Percentiles rank a stretch among this genome's conserved stretches.
phyloP scores from a whole-genome alignment of 1,140 invertebrate genomes.

The Chelonus insularis region DNA sequence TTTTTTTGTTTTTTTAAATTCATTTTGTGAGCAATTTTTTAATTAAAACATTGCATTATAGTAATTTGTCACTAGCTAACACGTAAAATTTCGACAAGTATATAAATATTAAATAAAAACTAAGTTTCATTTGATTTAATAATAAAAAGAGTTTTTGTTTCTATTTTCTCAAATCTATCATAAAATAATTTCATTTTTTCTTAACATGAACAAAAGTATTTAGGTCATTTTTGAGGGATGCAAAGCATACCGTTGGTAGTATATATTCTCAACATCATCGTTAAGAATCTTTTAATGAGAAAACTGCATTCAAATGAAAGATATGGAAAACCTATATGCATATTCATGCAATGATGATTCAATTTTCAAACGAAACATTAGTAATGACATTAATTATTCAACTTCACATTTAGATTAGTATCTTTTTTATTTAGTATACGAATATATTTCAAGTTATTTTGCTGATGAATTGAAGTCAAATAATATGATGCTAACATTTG shows the following conservation, averaged over 20 bases:
- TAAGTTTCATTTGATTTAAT: not conserved
- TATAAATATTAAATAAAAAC: too few species aligned
- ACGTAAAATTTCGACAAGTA: too few species aligned
- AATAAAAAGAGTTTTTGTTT: not conserved
- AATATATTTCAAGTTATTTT: too few species aligned
- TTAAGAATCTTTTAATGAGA: slow-evolving; percentile 35
- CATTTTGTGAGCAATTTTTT: too few species aligned
- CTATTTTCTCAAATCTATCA: not conserved
- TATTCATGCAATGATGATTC: slow-evolving; percentile 41
- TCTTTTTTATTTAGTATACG: too few species aligned
- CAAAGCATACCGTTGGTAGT: slow-evolving; percentile 7
- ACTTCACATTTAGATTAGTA: too few species aligned
- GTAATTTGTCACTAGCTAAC: too few species aligned
- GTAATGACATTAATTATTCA: slow-evolving; percentile 39
- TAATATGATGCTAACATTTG: too few species aligned
- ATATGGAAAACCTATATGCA: slow-evolving; percentile 24
- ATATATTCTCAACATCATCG: slow-evolving; percentile 25
- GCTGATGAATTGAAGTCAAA: too few species aligned
- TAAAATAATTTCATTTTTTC: slow-evolving; percentile 5
- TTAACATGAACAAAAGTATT: slow-evolving; percentile 13
- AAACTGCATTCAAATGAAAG: slow-evolving; percentile 17
- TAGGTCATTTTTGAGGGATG: slow-evolving; percentile 12
- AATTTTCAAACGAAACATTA: slow-evolving; percentile 39
- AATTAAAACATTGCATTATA: too few species aligned
- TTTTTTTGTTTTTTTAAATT: too few species aligned